phyloP scores from a whole-genome alignment of 1,140 invertebrate genomes.

The Xylocopa sonorina region DNA sequence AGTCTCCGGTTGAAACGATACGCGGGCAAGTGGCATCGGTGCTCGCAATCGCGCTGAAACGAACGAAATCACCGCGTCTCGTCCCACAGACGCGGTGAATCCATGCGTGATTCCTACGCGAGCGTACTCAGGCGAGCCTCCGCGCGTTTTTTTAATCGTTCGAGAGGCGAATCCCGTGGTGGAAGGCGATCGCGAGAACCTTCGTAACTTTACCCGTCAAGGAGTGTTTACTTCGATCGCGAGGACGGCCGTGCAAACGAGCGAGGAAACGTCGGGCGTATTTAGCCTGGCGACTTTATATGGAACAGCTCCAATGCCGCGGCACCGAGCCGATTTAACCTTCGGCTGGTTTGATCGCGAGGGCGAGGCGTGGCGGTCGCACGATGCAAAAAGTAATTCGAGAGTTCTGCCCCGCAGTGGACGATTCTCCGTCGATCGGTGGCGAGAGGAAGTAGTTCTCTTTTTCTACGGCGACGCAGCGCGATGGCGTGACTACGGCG shows the following conservation, averaged over 20 bases:
- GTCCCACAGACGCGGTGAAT: background rate
- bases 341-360: background rate
- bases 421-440: too few relatives aligned
- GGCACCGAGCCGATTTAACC: background rate
- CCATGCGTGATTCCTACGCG: background rate
- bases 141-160: background rate
- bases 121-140: background rate
- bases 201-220: too few relatives aligned
- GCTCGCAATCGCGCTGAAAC: slow-evolving; percentile 12
- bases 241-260: background rate
- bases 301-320: background rate
- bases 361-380: background rate
- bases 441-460: background rate
- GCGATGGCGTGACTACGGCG: background rate
- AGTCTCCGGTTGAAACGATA: too few relatives aligned
- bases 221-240: background rate
- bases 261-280: background rate
- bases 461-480: too few relatives aligned
- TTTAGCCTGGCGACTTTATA: background rate
- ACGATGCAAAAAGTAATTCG: background rate
- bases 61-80: slow-evolving; percentile 9
- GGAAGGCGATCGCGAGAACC: background rate
- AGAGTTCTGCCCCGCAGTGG: background rate
- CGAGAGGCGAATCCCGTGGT: background rate
- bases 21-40: too few relatives aligned